phyloP scores from a whole-genome alignment of 1,140 invertebrate species.

The Hyposmocoma kahamanoa region DNA sequence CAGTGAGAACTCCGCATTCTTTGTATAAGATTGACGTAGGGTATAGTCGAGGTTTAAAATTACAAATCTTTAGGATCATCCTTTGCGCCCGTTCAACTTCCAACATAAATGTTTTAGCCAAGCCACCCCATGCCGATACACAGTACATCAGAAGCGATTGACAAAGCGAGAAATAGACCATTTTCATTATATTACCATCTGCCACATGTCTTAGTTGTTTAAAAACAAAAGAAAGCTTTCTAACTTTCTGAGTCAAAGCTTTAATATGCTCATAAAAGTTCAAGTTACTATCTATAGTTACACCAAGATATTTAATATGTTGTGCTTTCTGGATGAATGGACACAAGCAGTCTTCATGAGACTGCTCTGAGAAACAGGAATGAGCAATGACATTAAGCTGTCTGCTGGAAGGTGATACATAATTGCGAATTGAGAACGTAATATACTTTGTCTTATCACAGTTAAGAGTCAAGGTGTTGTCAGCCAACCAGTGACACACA shows the following conservation, averaged over 20 bases:
- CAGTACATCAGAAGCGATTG: constrained; percentile 3
- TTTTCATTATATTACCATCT: neutral
- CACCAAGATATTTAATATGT: constrained; percentile 2
- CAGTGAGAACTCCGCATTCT: too few relatives aligned
- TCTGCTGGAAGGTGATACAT: neutral
- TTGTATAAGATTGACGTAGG: too few relatives aligned
- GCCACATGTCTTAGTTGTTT: neutral
- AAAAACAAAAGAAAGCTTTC: constrained; percentile 2
- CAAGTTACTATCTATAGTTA: constrained; percentile 1
- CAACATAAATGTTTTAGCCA: neutral
- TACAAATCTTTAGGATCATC: constrained; percentile 1
- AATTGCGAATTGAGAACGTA: neutral
- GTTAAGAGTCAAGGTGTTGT: constrained; percentile 4
- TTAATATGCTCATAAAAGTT: neutral
- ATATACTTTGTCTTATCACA: constrained; percentile 8
- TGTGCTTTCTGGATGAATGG: neutral
- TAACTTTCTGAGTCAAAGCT: neutral
- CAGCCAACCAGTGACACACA: neutral
- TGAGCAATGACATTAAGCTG: neutral
- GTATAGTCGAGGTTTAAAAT: too few relatives aligned
- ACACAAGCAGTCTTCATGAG: neutral
- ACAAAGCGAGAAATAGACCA: neutral
- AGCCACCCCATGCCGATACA: constrained; percentile 2
- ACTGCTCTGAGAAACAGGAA: too few relatives aligned
- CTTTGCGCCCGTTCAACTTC: neutral